phyloP scores from a whole-genome alignment of 2,888 invertebrate genomes.

The Ochropleura leucogaster region DNA sequence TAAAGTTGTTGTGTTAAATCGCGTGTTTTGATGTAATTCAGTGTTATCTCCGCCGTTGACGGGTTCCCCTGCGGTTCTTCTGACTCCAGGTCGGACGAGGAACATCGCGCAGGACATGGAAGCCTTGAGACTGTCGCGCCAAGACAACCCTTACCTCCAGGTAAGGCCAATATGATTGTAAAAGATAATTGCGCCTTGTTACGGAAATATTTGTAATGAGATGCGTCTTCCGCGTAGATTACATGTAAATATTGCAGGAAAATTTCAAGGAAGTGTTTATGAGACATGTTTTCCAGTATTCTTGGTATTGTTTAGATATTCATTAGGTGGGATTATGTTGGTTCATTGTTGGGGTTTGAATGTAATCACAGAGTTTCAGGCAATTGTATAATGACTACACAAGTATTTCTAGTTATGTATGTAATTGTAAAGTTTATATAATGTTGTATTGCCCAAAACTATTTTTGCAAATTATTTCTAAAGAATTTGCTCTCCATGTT shows the following conservation, averaged over 20 bases:
- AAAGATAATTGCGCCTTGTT: slow-evolving; percentile 25
- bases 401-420: slow-evolving; percentile 27
- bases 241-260: slow-evolving; percentile 43
- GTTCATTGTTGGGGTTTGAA: neutral
- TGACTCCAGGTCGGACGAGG: slow-evolving; percentile 94
- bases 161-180: slow-evolving; percentile 80
- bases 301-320: slow-evolving; percentile 6
- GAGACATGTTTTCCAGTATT: slow-evolving; percentile 29
- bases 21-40: slow-evolving; percentile 68
- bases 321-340: neutral
- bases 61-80: slow-evolving; percentile 90
- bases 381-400: slow-evolving; percentile 30
- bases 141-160: slow-evolving; percentile 96
- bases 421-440: slow-evolving; percentile 24
- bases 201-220: slow-evolving; percentile 52
- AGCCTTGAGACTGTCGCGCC: slow-evolving; percentile 94
- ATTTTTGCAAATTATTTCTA: neutral
- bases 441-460: neutral
- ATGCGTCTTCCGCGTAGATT: slow-evolving; percentile 54
- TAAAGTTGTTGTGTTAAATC: slow-evolving; percentile 44
- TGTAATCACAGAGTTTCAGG: neutral
- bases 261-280: slow-evolving; percentile 46
- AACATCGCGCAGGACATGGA: slow-evolving; percentile 97
- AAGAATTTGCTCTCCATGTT: neutral
- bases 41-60: slow-evolving; percentile 81